Evolutionary conservation across 2,113 vertebrate genomes (phyloP), one percentile per base, ranked within the genome.

Genomic region (Pseudolaguvia tuberculata): DNA sequence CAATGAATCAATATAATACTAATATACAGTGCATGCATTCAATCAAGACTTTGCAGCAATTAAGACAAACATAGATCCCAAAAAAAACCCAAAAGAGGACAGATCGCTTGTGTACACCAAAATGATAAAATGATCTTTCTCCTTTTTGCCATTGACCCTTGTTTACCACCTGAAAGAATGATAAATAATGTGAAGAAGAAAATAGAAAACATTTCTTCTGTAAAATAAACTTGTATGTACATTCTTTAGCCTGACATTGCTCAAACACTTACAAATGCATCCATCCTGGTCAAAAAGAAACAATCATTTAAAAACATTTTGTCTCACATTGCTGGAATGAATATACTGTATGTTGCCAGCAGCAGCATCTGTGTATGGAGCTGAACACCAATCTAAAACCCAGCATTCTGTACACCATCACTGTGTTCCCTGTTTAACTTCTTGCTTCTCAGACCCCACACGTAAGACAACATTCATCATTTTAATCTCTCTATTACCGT

Each of bases 401-500:
- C 52, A 7, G 21, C 52, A 35, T 18, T 71, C 52, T 71, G 69
- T 42, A 27, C 53, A 71, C 21, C 53, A 15, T 71, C 52, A 55
- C 51, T 53, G 20, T 56, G 52, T 10, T 27, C 47, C 50, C 63
- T 67, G 63, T 67, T 67, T 67, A 67, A 50, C 45, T 50, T 25
- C 21, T 50, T 50, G 23, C 15, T 21, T 50, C 23, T 27, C 45
- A 50, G 63, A 50, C 45, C 45, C 8, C 45, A 67, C 63, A 67
- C 23, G 27, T 20, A 29, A 25, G 10, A 9, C 45, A 29, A 50
- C 63, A 67, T 67, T 23, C 63, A 67, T 67, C 62, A 66, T 66
- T 66, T 25, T 66, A 66, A 66, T 66, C 62, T 66, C 45, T 67
- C 63, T 50, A 50, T 67, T 67, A 29, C 63, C 45, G 50, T 47